Conservation (phyloP, 2,113 vertebrate species). For the Heterotis niloticus region DNA sequence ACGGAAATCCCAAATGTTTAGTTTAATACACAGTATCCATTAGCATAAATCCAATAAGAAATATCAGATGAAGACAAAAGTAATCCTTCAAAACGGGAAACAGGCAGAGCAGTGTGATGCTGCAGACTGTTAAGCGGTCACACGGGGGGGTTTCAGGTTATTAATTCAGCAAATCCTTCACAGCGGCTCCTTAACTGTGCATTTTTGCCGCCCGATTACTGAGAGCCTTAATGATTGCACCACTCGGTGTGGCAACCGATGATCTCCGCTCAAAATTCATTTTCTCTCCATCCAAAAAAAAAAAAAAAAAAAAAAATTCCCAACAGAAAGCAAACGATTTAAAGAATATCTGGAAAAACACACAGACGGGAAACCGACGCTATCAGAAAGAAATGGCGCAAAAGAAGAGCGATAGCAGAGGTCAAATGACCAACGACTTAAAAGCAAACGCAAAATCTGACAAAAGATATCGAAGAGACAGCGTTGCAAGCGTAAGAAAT, state of each 20-base stretch:
- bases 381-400: too few species aligned
- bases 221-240: neutral
- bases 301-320: neutral
- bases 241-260: slow-evolving; percentile 1
- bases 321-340: neutral
- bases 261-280: neutral
- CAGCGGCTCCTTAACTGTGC: neutral
- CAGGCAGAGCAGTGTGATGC: neutral
- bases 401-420: too few species aligned
- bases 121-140: slow-evolving; percentile 1
- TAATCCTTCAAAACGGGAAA: neutral
- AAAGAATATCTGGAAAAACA: neutral
- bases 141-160: neutral
- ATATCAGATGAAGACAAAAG: neutral
- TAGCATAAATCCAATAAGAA: slow-evolving; percentile 13
- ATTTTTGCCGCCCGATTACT: neutral
- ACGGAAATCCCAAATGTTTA: neutral
- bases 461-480: too few species aligned
- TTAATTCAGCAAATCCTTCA: slow-evolving; percentile 8
- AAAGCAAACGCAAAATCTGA: too few species aligned
- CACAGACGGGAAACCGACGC: neutral
- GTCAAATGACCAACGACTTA: too few species aligned
- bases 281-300: neutral
- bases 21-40: neutral
- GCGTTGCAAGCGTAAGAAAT: too few species aligned